Evolutionary conservation across 2,888 invertebrate species (phyloP), one percentile per base, ranked within the genome.

Genomic region (Nipponacmea schrenckii): DNA sequence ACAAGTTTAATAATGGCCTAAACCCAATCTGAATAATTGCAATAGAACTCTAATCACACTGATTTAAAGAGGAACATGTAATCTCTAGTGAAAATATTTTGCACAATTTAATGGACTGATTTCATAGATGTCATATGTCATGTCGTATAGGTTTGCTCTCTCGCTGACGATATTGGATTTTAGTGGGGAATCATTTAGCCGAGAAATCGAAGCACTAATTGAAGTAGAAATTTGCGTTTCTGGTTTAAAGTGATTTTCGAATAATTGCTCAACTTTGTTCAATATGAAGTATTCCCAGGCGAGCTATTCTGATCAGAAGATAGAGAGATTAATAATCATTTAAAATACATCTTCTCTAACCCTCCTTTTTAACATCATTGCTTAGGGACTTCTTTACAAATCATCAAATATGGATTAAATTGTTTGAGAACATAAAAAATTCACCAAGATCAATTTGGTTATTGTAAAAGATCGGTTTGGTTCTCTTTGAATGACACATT

Each of bases 1-100:
- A 56, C 24, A 24, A 56, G 20, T 24, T 56, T 24, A 56, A 56
- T 56, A 56, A 56, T 56, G 56, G 56, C 56, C 39, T 56, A 24
- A 56, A 56, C 56, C 20, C 56, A 56, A 56, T 56, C 56, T 24
- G 56, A 24, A 24, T 56, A 56, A 56, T 56, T 56, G 56, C 20
- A 24, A 24, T 56, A 24, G 24, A 56, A 56, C 24, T 1, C 20
- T 56, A 56, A 56, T 56, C 56, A 24, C 20, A 24, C 14, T 12
- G 20, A 56, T 39, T 24, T 24, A 56, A 56, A 24, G 56, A 56
- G 12, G 12, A 3, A 24, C 14, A 24, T 56, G 8, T 24, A 56
- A 56, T 56, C 56, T 56, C 56, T 56, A 24, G 56, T 56, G 56
- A 56, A 56, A 56, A 56, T 56, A 56, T 14, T 56, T 56, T 24